Conservation (phyloP, 2,113 vertebrate species). For the Apodemus sylvaticus region DNA sequence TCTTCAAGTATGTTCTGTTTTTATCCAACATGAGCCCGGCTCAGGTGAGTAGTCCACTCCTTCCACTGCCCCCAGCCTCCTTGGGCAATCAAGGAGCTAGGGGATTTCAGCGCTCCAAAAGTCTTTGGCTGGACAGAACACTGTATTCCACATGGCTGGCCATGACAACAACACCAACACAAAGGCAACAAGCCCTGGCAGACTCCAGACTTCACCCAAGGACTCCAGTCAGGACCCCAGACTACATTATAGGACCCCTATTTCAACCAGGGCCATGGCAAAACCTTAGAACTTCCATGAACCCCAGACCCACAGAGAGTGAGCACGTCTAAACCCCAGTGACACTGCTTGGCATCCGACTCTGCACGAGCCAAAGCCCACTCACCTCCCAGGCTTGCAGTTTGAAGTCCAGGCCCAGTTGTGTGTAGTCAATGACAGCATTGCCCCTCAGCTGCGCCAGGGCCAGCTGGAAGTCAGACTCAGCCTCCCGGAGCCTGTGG, state of each 20-base stretch:
- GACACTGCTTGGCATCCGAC: background rate
- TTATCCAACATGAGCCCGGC: background rate
- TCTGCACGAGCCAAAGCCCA: rapidly evolving
- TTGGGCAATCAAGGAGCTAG: background rate
- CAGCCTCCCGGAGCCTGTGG: constrained; percentile 89
- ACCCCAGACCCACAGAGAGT: background rate
- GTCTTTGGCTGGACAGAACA: background rate
- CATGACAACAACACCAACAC: rapidly evolving
- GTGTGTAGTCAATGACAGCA: constrained; percentile 91
- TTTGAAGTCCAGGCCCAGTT: constrained; percentile 91
- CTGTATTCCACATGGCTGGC: rapidly evolving
- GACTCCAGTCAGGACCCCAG: background rate
- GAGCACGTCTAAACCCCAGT: background rate
- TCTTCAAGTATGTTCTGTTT: background rate
- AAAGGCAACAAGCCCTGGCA: background rate
- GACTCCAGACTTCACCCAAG: background rate
- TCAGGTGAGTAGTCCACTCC: background rate
- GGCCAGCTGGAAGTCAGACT: constrained; percentile 89
- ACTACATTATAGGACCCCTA: no score
- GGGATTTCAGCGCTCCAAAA: no score
- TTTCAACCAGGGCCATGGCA: background rate
- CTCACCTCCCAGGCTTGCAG: constrained; percentile 94
- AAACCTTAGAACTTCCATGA: no score
- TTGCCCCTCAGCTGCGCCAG: constrained; percentile 90
- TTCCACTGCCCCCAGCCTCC: background rate